These are phyloP conservation scores for Daboia siamensis DNA, from an alignment of 2,113 vertebrate species.

Conservation along the genomic window DNA sequence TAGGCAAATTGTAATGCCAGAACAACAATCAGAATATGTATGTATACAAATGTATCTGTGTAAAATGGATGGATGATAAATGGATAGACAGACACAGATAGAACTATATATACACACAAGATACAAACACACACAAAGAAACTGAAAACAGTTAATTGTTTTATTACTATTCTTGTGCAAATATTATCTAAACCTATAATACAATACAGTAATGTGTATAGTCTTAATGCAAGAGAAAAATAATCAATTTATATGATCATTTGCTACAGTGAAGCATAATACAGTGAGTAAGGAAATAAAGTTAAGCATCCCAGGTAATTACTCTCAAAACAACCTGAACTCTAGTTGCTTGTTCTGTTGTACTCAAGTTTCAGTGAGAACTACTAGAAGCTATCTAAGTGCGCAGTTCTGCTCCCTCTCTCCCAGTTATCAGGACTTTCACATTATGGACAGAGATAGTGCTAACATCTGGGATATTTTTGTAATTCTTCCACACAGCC, in stretches of 20 bases:
- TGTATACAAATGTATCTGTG: background rate
- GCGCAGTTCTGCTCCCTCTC: background rate
- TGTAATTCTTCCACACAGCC: background rate
- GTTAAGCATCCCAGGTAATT: background rate
- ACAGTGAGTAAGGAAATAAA: background rate
- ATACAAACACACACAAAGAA: background rate
- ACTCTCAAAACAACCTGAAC: background rate
- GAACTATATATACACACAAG: background rate
- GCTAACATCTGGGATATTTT: background rate
- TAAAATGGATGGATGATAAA: background rate
- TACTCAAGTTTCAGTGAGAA: background rate
- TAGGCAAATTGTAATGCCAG: background rate
- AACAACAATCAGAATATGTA: background rate
- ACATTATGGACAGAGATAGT: background rate
- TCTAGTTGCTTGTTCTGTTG: background rate
- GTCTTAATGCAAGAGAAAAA: background rate
- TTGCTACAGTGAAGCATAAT: background rate
- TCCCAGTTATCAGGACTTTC: background rate
- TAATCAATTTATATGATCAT: background rate
- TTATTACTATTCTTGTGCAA: background rate
- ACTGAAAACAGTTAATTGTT: background rate
- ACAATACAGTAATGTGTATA: background rate
- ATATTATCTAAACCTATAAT: background rate
- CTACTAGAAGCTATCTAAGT: background rate
- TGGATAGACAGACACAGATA: background rate